Evolutionary conservation across 2,888 invertebrate genomes (phyloP).

Genomic region (Byasa hedistus): DNA sequence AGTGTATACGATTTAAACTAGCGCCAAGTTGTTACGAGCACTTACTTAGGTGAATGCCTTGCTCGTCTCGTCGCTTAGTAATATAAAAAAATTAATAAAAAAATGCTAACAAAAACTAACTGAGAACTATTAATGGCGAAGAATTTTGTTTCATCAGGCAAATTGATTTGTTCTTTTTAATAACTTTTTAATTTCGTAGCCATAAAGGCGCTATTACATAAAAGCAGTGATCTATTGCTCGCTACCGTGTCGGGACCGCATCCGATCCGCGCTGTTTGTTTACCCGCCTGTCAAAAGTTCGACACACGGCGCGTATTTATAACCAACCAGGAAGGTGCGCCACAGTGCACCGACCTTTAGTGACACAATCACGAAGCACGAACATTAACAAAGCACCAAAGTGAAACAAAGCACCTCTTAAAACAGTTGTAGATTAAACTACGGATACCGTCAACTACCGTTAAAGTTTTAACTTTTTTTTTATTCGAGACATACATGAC

Average conservation of each 20-base stretch:
- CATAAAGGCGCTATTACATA: constrained; percentile 20
- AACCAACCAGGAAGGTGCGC: constrained; percentile 72
- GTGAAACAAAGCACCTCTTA: constrained; percentile 52
- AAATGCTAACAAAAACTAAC: too few species aligned
- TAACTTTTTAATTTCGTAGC: not conserved
- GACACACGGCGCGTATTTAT: constrained; percentile 71
- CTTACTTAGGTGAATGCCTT: too few species aligned
- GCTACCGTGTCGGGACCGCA: constrained; percentile 38
- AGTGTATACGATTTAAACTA: too few species aligned
- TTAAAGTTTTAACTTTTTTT: constrained; percentile 47
- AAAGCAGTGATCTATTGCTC: constrained; percentile 27
- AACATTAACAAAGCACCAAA: constrained; percentile 44
- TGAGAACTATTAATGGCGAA: too few species aligned
- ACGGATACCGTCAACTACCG: constrained; percentile 40
- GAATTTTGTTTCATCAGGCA: too few species aligned
- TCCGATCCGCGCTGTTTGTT: constrained; percentile 64
- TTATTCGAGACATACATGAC: too few species aligned
- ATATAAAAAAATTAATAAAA: too few species aligned
- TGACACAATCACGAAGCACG: constrained; percentile 60
- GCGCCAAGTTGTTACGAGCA: too few species aligned
- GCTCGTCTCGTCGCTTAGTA: too few species aligned
- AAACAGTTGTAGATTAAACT: constrained; percentile 43
- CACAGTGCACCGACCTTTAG: constrained; percentile 66
- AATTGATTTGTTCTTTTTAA: not conserved
- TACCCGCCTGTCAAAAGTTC: constrained; percentile 75